These are phyloP conservation scores for Progne subis DNA, from an alignment of 2,113 vertebrate genomes.

Conservation along the genomic window DNA sequence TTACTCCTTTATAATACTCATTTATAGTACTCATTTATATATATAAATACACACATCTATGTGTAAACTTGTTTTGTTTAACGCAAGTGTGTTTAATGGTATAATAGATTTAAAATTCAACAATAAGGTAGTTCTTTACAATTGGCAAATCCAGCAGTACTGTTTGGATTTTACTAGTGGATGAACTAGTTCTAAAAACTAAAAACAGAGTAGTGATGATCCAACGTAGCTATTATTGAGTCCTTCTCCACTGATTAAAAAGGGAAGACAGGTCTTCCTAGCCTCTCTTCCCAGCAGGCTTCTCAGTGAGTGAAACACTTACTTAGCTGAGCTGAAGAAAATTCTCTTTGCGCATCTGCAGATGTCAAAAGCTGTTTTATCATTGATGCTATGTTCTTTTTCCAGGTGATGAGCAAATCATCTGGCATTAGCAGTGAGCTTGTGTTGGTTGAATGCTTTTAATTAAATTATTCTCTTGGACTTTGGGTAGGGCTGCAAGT, in stretches of 20 bases:
- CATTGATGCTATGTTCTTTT: not conserved
- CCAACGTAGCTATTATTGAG: not conserved
- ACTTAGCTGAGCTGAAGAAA: constrained; percentile 13
- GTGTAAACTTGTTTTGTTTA: not conserved
- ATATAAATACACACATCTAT: accelerated
- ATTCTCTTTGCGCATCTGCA: not conserved
- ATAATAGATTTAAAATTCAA: not conserved
- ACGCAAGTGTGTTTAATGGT: not conserved
- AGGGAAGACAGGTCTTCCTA: not conserved
- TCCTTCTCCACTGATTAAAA: not conserved
- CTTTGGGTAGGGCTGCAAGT: not conserved
- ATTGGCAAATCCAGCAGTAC: not conserved
- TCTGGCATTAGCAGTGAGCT: not conserved
- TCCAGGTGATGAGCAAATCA: constrained; percentile 10
- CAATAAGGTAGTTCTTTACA: not conserved
- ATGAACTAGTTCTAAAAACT: not conserved
- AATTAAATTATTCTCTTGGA: not conserved
- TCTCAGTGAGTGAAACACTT: not conserved
- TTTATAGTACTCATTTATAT: too few relatives aligned
- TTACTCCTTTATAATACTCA: not conserved
- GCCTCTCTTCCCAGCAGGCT: not conserved
- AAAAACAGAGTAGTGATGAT: not conserved
- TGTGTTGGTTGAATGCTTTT: not conserved
- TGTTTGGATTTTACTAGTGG: not conserved
- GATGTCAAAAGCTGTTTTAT: constrained; percentile 30